Conservation (phyloP, 2,797 vertebrate species). For the Manis crassicaudata region DNA sequence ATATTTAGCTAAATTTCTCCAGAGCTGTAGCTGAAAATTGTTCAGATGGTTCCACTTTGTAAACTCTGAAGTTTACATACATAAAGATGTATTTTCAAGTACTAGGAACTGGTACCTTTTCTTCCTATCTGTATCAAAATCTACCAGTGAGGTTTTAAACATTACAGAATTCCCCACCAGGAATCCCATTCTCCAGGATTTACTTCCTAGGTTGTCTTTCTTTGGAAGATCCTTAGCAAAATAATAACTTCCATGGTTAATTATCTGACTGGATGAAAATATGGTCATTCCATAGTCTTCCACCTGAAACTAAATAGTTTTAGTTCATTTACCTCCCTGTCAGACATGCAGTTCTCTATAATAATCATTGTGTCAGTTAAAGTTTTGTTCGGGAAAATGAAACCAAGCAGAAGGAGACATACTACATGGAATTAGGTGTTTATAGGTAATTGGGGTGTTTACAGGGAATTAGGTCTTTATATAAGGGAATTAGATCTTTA, state of each 20-base stretch:
- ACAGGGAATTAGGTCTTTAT: neutral
- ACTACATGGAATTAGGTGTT: neutral
- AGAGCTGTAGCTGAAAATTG: neutral
- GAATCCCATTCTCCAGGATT: neutral
- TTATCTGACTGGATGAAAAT: neutral
- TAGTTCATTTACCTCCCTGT: neutral
- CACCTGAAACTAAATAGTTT: neutral
- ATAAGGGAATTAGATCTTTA: neutral
- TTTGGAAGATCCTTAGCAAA: neutral
- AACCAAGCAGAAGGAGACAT: neutral
- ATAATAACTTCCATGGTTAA: no score
- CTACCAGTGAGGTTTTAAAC: neutral
- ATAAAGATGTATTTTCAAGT: neutral
- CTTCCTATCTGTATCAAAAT: neutral
- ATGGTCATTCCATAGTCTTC: fast-evolving
- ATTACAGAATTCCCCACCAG: neutral
- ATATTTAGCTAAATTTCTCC: neutral
- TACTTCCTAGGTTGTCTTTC: neutral
- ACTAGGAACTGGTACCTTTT: neutral
- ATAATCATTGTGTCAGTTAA: neutral
- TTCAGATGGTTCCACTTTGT: neutral
- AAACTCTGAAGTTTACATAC: neutral
- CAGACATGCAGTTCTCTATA: neutral
- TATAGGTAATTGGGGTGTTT: neutral
- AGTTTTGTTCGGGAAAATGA: neutral